Conservation (phyloP, 2,113 vertebrate genomes). For the Pollachius pollachius region DNA sequence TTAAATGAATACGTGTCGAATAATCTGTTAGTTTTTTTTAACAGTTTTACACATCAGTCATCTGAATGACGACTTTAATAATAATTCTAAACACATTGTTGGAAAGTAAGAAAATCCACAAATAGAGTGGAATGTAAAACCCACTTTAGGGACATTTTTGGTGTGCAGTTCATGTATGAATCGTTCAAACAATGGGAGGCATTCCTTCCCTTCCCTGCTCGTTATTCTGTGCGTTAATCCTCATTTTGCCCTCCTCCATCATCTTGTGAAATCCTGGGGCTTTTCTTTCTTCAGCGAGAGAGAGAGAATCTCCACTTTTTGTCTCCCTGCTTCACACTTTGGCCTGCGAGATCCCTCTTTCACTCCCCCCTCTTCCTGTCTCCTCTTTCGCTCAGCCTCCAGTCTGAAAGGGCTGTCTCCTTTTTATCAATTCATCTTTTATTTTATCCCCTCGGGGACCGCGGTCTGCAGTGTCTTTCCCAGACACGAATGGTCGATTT, state of each 20-base stretch:
- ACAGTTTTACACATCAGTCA: too few relatives aligned
- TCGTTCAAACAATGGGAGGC: conserved; percentile 46
- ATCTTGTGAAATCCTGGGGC: conserved; percentile 62
- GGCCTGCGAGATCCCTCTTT: conserved; percentile 56
- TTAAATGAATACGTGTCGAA: too few relatives aligned
- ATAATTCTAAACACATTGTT: too few relatives aligned
- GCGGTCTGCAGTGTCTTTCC: conserved; percentile 37
- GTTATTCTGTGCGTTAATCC: conserved; percentile 47
- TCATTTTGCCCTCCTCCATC: conserved; percentile 58
- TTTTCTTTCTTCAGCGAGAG: conserved; percentile 56
- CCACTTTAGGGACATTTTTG: too few relatives aligned
- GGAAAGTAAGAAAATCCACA: too few relatives aligned
- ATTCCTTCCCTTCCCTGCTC: conserved; percentile 53
- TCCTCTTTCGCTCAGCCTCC: neutral
- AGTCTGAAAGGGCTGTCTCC: conserved; percentile 47
- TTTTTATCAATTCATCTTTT: conserved; percentile 55
- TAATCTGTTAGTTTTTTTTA: too few relatives aligned
- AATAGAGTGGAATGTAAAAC: too few relatives aligned
- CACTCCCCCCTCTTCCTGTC: conserved; percentile 28
- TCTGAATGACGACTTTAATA: too few relatives aligned
- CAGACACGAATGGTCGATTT: conserved; percentile 51
- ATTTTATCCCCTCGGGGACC: conserved; percentile 13
- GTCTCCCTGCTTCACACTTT: conserved; percentile 57
- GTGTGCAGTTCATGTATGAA: too few relatives aligned
- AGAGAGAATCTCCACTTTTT: conserved; percentile 54